Percentiles rank a stretch among this genome's conserved stretches.
Conservation (phyloP, 1,140 invertebrate genomes). For the Hetaerina americana region DNA sequence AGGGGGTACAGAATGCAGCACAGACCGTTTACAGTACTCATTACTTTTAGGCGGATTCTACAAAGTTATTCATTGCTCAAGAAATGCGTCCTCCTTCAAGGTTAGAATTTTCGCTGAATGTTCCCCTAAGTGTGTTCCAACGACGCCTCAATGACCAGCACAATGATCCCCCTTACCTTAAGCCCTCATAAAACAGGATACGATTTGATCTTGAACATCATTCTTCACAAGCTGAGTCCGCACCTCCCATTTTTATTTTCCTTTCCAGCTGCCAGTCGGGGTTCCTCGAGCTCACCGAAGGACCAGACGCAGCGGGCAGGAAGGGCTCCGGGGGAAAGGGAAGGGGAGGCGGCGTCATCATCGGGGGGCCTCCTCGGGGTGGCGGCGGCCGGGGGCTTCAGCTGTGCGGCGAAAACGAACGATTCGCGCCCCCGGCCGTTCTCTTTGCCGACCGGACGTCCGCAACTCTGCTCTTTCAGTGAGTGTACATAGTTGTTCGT, state of each 20-base stretch:
- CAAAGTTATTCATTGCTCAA: too few species aligned
- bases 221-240: too few species aligned
- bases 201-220: too few species aligned
- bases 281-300: not conserved
- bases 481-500: conserved; percentile 18
- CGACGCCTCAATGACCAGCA: too few species aligned
- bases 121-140: too few species aligned
- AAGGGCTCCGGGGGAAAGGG: not conserved
- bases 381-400: conserved; percentile 25
- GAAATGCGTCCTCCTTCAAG: too few species aligned
- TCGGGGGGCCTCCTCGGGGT: not conserved
- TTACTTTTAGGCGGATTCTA: too few species aligned
- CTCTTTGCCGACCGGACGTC: conserved; percentile 56
- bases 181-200: too few species aligned
- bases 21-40: too few species aligned
- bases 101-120: too few species aligned
- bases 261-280: not conserved
- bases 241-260: not conserved
- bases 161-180: too few species aligned
- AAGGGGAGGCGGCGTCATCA: not conserved
- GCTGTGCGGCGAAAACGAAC: conserved; percentile 54
- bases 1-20: too few species aligned
- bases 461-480: conserved; percentile 55
- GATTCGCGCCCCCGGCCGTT: conserved; percentile 57
- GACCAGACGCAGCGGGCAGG: not conserved